These are phyloP conservation scores for Limosa lapponica DNA, from an alignment of 2,797 vertebrate genomes.

Conservation along the genomic window DNA sequence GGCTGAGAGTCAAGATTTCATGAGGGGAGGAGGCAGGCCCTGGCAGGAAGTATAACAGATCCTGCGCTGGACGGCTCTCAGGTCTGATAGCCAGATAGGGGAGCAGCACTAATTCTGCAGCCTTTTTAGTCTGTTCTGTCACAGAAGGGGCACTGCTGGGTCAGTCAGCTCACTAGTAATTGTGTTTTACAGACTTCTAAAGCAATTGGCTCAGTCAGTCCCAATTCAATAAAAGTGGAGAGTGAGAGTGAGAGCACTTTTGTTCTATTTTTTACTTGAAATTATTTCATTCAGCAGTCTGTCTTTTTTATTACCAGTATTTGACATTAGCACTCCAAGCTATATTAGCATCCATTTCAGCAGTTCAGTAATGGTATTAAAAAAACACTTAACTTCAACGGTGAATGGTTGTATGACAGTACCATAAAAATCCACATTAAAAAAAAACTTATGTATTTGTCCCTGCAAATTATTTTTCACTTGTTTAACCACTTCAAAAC, in stretches of 20 bases:
- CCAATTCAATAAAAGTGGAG: constrained; percentile 85
- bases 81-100: constrained; percentile 37
- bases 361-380: constrained; percentile 86
- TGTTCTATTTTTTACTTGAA: constrained; percentile 84
- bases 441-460: constrained; percentile 84
- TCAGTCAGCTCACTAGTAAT: constrained; percentile 83
- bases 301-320: constrained; percentile 87
- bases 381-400: constrained; percentile 87
- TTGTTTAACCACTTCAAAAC: constrained; percentile 83
- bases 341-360: constrained; percentile 88
- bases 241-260: constrained; percentile 78
- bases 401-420: constrained; percentile 83
- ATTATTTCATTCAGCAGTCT: constrained; percentile 88
- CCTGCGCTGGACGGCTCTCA: background rate
- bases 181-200: constrained; percentile 86
- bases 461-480: constrained; percentile 81
- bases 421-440: constrained; percentile 85
- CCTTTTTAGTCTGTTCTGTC: constrained; percentile 75
- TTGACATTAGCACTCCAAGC: constrained; percentile 88
- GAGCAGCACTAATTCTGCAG: constrained; percentile 51
- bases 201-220: constrained; percentile 85
- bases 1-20: constrained; percentile 34
- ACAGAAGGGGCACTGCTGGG: constrained; percentile 79
- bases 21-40: background rate
- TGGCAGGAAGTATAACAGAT: background rate